These are phyloP conservation scores for Anthrax anthrax DNA, from an alignment of 2,888 invertebrate genomes.

Conservation along the genomic window DNA sequence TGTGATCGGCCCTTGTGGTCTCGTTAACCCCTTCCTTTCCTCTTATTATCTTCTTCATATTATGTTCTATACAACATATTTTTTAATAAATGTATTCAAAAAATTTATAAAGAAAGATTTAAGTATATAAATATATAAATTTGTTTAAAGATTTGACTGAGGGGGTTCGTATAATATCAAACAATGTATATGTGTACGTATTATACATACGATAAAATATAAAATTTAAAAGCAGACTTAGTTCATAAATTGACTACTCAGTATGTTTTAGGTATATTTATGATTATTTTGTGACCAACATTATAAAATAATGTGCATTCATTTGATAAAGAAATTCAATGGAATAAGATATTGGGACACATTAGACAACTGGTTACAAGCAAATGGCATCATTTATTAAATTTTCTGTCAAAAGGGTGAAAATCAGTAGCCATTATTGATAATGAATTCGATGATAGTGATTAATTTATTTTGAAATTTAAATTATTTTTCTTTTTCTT, in stretches of 20 bases:
- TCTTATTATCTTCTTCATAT: background rate
- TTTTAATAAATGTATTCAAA: background rate
- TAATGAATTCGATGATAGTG: conserved; percentile 1
- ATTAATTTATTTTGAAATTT: background rate
- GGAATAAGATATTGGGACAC: background rate
- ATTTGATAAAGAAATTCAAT: background rate
- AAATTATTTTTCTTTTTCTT: too few species aligned
- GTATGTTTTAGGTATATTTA: background rate
- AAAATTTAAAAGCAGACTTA: background rate
- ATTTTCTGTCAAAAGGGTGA: conserved; percentile 1
- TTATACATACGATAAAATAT: too few species aligned
- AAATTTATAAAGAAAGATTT: background rate
- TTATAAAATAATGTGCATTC: too few species aligned
- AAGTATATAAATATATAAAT: too few species aligned
- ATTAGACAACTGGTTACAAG: background rate
- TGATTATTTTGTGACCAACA: too few species aligned
- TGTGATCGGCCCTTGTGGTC: background rate
- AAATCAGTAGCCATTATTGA: conserved; percentile 5
- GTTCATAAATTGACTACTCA: background rate
- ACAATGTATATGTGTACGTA: too few species aligned
- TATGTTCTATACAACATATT: background rate
- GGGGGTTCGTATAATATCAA: too few species aligned
- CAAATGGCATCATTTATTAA: background rate
- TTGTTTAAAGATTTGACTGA: too few species aligned
- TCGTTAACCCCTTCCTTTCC: background rate